Conservation (phyloP, 2,888 invertebrate genomes). For the Litoditis marina region DNA sequence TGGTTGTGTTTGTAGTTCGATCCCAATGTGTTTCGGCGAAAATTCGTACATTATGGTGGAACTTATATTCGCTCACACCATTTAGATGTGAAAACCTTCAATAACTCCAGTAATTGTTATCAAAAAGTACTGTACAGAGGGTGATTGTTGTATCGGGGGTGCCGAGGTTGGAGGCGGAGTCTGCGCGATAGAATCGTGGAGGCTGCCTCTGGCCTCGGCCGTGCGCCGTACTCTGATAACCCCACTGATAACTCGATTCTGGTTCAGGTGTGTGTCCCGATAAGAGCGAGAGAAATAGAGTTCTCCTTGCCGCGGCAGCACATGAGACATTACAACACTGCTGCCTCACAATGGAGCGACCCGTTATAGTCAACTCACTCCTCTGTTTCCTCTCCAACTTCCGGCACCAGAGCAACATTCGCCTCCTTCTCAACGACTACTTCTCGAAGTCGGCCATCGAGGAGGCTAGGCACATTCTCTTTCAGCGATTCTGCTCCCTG, state of each 20-base stretch:
- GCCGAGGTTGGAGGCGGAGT: too few relatives aligned
- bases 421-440: background rate
- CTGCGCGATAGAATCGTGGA: conserved; percentile 19
- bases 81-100: too few relatives aligned
- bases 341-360: conserved; percentile 10
- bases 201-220: conserved; percentile 18
- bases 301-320: conserved; percentile 13
- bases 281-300: conserved; percentile 9
- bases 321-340: too few relatives aligned
- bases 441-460: background rate
- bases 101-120: too few relatives aligned
- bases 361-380: conserved; percentile 42
- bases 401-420: conserved; percentile 5
- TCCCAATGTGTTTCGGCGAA: too few relatives aligned
- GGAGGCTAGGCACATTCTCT: conserved; percentile 3
- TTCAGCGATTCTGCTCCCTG: conserved; percentile 4
- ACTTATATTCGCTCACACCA: too few relatives aligned
- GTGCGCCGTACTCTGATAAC: conserved; percentile 19
- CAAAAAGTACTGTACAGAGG: too few relatives aligned
- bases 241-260: conserved; percentile 20
- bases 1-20: too few relatives aligned
- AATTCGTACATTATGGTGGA: too few relatives aligned
- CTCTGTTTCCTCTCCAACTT: conserved; percentile 48
- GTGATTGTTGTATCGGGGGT: too few relatives aligned
- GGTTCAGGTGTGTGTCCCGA: conserved; percentile 19